Evolutionary conservation across 2,888 invertebrate species (phyloP), one percentile per base, ranked within the genome.

Genomic region (Oeneis ivallda): DNA sequence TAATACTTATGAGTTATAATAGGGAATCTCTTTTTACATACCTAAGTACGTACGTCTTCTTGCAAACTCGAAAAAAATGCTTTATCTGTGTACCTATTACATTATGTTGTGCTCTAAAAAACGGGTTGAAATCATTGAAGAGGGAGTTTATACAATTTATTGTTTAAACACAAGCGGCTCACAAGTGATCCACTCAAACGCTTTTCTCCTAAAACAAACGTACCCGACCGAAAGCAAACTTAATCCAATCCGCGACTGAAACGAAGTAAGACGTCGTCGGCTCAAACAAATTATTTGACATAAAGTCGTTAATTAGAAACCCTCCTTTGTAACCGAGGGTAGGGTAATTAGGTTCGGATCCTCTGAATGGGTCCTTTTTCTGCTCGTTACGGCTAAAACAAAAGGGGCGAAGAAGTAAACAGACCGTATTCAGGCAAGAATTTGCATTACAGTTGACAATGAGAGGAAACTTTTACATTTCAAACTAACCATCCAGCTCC

Each of bases 221-320:
- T 76, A 75, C 75, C 77, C 74, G 73, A 78, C 80, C 81, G 74
- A 80, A 83, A 80, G 80, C 81, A 84, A 87, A 86, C 86, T 87
- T 87, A 90, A 89, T 91, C 87, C 87, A 85, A 87, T 87, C 86
- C 84, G 75, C 82, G 83, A 80, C 76, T 84, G 78, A 78, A 77
- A 80, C 81, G 81, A 80, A 87, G 78, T 84, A 89, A 90, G 89
- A 87, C 87, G 89, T 84, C 68, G 60, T 64, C 79, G 87, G 47
- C 80, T 89, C 86, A 88, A 91, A 89, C 90, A 89, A 92, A 91
- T 92, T 91, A 91, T 91, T 89, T 91, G 91, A 90, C 90, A 91
- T 92, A 92, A 92, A 91, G 89, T 91, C 87, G 91, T 91, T 92
- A 92, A 91, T 92, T 91, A 91, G 87, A 88, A 89, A 81, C 88